phyloP scores from a whole-genome alignment of 2,113 vertebrate genomes.

The Gorsachius goisagi region DNA sequence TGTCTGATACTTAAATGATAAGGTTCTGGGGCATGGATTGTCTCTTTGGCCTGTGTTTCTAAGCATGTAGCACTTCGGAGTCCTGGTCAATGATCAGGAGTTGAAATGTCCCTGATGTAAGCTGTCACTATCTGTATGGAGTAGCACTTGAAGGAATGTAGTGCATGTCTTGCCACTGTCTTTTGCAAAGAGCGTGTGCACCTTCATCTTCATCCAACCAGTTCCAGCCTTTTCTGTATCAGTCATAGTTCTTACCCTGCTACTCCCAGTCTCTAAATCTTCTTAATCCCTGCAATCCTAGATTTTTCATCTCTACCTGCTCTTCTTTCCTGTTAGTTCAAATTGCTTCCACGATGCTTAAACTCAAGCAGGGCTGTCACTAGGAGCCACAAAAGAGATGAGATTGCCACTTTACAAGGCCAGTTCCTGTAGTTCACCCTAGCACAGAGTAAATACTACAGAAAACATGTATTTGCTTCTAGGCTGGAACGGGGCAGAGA shows the following conservation, averaged over 20 bases:
- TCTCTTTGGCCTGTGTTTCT: not conserved
- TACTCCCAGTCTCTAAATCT: not conserved
- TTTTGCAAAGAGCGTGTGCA: not conserved
- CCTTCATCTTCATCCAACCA: not conserved
- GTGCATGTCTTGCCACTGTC: not conserved
- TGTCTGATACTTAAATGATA: not conserved
- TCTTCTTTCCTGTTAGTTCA: not conserved
- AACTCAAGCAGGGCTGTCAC: not conserved
- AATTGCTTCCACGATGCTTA: not conserved
- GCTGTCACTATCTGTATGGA: not conserved
- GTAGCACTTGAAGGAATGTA: conserved; percentile 7
- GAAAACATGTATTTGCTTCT: not conserved
- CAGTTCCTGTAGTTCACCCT: not conserved
- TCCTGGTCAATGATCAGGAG: not conserved
- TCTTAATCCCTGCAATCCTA: not conserved
- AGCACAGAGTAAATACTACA: not conserved
- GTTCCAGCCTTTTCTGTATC: not conserved
- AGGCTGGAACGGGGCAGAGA: not conserved
- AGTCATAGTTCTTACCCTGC: not conserved
- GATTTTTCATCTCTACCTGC: not conserved
- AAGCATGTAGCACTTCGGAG: not conserved
- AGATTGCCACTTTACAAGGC: not conserved
- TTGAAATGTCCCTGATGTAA: not conserved
- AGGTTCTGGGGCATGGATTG: not conserved
- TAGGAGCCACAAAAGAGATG: not conserved